Evolutionary conservation across 2,113 vertebrate species (phyloP).

Genomic region (Zingel zingel): DNA sequence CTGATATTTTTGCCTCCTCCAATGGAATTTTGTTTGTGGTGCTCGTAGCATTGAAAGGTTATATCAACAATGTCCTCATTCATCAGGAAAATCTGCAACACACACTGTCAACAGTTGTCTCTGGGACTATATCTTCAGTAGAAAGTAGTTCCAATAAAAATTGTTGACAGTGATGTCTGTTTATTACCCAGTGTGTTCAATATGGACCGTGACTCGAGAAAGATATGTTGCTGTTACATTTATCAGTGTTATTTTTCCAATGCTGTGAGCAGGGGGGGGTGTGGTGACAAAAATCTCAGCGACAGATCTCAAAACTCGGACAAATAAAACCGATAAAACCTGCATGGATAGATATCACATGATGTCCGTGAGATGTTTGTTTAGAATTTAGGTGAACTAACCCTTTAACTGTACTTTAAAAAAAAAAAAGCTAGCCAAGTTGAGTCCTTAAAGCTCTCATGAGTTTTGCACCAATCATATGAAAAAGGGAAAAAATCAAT

Average conservation of each 20-base stretch:
- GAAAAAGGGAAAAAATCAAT: background rate
- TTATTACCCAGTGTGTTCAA: conserved; percentile 1
- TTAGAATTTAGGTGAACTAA: background rate
- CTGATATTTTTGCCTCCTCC: no score
- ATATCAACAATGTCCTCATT: background rate
- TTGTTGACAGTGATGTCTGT: background rate
- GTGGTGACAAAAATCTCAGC: background rate
- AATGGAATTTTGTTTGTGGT: background rate
- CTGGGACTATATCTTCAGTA: background rate
- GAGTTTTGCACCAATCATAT: background rate
- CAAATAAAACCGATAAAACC: background rate
- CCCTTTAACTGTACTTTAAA: background rate
- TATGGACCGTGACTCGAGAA: background rate
- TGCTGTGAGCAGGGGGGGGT: background rate
- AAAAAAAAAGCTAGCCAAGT: background rate
- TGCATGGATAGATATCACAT: background rate
- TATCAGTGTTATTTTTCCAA: background rate
- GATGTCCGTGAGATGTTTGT: background rate
- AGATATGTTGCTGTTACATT: background rate
- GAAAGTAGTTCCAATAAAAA: background rate
- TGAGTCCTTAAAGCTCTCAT: background rate
- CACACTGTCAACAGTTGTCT: conserved; percentile 17
- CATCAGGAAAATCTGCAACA: conserved; percentile 26
- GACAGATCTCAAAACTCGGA: background rate
- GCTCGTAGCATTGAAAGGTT: background rate